Conservation (phyloP, 2,888 invertebrate genomes). For the Spodoptera exigua region DNA sequence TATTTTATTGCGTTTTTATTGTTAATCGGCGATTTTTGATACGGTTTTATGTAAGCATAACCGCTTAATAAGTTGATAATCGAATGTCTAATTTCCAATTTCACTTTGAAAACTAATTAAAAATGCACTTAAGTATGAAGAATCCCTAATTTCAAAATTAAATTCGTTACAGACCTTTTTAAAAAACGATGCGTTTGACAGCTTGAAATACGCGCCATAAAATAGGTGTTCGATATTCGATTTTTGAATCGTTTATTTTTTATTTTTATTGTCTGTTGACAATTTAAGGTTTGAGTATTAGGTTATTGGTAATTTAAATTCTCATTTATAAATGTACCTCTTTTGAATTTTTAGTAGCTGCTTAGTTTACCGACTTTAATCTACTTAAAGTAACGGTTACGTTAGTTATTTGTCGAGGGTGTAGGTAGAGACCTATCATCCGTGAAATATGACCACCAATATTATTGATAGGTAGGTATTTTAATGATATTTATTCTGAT, state of each 20-base stretch:
- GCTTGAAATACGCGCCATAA: slow-evolving; percentile 30
- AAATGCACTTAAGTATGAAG: slow-evolving; percentile 28
- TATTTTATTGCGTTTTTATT: slow-evolving; percentile 69
- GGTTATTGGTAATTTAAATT: slow-evolving; percentile 31
- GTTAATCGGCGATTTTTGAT: slow-evolving; percentile 57
- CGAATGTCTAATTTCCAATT: slow-evolving; percentile 46
- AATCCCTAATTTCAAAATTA: slow-evolving; percentile 26
- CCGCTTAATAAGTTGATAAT: slow-evolving; percentile 62
- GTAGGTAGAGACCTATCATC: too few species aligned
- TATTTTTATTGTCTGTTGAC: slow-evolving; percentile 40
- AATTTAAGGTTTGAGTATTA: slow-evolving; percentile 20
- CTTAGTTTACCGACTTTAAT: too few species aligned
- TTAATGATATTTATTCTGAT: too few species aligned
- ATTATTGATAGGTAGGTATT: too few species aligned
- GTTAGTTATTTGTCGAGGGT: too few species aligned
- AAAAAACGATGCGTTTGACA: slow-evolving; percentile 52
- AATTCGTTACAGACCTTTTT: slow-evolving; percentile 38
- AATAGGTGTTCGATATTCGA: slow-evolving; percentile 42
- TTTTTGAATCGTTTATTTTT: slow-evolving; percentile 22
- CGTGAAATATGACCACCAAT: too few species aligned
- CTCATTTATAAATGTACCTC: slow-evolving; percentile 26
- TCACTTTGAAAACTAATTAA: slow-evolving; percentile 44
- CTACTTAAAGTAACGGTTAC: too few species aligned
- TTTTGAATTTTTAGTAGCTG: not conserved
- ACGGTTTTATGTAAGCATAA: slow-evolving; percentile 55